phyloP scores from a whole-genome alignment of 2,113 vertebrate species.

The Dinomys branickii region DNA sequence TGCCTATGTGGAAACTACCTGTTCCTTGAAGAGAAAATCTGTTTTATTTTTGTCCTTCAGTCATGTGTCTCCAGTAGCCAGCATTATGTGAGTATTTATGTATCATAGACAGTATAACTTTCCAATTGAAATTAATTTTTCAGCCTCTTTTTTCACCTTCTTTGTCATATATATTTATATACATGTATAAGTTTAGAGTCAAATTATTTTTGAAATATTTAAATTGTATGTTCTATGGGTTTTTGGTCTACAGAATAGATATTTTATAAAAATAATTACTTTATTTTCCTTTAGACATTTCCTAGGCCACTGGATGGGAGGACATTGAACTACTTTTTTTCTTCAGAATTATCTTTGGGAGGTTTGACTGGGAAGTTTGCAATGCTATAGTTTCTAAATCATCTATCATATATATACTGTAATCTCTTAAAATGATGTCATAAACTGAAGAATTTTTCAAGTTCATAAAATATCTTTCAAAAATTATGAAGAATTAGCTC shows the following conservation, averaged over 20 bases:
- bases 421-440: neutral
- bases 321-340: neutral
- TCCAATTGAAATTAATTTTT: neutral
- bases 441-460: neutral
- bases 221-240: neutral
- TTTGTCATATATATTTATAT: too few relatives aligned
- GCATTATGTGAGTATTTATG: neutral
- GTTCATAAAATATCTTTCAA: neutral
- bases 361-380: neutral
- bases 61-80: neutral
- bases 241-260: neutral
- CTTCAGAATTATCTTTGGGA: neutral
- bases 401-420: neutral
- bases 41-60: neutral
- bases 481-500: neutral
- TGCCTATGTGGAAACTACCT: neutral
- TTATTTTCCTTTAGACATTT: neutral
- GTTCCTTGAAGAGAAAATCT: neutral
- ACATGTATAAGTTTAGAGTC: neutral
- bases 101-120: neutral
- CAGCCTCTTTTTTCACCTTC: neutral
- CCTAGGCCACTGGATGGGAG: neutral
- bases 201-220: constrained; percentile 18
- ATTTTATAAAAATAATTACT: neutral
- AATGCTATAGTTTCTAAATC: neutral